phyloP scores from a whole-genome alignment of 2,113 vertebrate species.

The Pantherophis guttatus region DNA sequence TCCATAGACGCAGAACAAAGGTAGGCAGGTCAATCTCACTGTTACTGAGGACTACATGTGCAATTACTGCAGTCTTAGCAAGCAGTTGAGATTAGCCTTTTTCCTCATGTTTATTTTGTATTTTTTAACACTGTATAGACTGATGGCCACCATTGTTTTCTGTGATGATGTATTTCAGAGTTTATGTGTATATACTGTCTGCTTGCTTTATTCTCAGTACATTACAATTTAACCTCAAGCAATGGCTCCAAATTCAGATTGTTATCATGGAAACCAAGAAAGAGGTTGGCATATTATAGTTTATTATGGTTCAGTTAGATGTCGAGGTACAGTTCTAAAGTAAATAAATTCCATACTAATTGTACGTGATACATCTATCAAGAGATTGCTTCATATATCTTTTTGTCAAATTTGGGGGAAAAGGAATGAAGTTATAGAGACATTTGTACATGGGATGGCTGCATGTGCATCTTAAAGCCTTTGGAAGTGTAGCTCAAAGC shows the following conservation, averaged over 20 bases:
- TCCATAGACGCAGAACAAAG: not conserved
- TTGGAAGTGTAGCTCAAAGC: not conserved
- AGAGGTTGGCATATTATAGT: not conserved
- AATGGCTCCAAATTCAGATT: not conserved
- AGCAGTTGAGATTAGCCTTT: too few relatives aligned
- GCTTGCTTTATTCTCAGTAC: not conserved
- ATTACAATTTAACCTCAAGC: not conserved
- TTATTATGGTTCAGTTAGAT: not conserved
- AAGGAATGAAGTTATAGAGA: not conserved
- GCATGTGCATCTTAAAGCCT: not conserved
- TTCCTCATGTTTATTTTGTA: too few relatives aligned
- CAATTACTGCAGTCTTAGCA: not conserved
- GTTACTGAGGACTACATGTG: not conserved
- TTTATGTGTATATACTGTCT: not conserved
- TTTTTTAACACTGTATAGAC: not conserved
- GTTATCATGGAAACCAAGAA: not conserved
- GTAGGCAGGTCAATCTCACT: not conserved
- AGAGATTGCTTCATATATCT: not conserved
- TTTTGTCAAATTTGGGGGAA: not conserved
- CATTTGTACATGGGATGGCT: not conserved
- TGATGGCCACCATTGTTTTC: not conserved
- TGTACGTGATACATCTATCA: not conserved
- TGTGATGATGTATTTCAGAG: not conserved
- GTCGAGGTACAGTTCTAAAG: not conserved
- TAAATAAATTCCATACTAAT: not conserved